Base-by-base conservation (phyloP, 2,113 vertebrate genomes). In the Lutjanus erythropterus region DNA sequence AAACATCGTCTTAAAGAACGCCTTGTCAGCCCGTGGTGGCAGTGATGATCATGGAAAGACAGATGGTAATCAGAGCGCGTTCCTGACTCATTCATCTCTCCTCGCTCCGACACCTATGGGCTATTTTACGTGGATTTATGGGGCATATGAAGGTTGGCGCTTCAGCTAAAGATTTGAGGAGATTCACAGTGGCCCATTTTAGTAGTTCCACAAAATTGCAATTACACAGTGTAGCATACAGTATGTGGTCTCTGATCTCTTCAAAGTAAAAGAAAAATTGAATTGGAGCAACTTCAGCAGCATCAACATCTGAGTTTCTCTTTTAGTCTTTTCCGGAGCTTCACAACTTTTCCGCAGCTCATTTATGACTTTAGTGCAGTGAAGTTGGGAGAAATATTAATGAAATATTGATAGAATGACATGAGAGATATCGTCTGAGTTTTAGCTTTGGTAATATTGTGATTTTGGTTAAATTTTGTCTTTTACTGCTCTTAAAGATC, bases 21-120 rank as follows among this genome's bases (percentile, higher is more conserved):
- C 80, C 81, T 87, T 33, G 86, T 88, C 86, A 88, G 83, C 80
- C 47, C 10, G 9, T 44, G 58, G 86, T 76, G 85, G 29, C 64
- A 29, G 72, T 66, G 76, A 86, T 78, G 83, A 90, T 88, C 69
- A 68, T 41, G 35, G 58, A 69, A 72, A 86, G 88, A 88, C 91
- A 85, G 92, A 92, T 88, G 89, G 87, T 83, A 86, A 91, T 90
- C 88, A 81, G 86, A 83, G 67, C 58, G 66, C 23, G 47, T 59
- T 80, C 76, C 86, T 37, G 50, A 88, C 60, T 86, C 88, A 85
- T 90, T 89, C 85, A 81, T 89, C 88, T 88, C 60, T 42, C 65
- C 27, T 47, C 58, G 67, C 72, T 46, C 66, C 19, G 52, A 89
- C 87, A 85, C 80, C 82, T 75, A 60, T 61, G 55, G 73, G 66